Evolutionary conservation across 1,140 invertebrate genomes (phyloP).

Genomic region (Phymorhynchus buccinoides): DNA sequence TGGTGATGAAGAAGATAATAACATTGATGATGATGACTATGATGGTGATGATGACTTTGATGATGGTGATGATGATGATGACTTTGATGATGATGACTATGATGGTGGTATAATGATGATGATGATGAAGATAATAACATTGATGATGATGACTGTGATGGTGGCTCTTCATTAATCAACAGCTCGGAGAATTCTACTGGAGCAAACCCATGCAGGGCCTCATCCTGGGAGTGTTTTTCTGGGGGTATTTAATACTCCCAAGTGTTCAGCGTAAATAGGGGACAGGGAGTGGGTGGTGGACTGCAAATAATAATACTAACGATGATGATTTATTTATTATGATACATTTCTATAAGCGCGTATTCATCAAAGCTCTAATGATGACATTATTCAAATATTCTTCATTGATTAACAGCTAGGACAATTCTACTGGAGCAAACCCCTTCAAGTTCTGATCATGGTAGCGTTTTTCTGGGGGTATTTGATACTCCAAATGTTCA

Average conservation of each 20-base stretch:
- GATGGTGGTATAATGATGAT: no score
- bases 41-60: no score
- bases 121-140: no score
- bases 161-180: slow-evolving; percentile 35
- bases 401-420: neutral
- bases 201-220: slow-evolving; percentile 74
- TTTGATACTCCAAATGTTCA: slow-evolving; percentile 85
- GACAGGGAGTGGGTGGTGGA: no score
- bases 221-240: slow-evolving; percentile 87
- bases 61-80: no score
- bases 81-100: no score
- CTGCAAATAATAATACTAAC: no score
- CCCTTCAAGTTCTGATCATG: slow-evolving; percentile 77
- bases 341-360: neutral
- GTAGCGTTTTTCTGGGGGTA: slow-evolving; percentile 91
- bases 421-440: neutral
- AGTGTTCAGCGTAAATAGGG: no score
- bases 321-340: neutral
- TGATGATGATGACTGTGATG: no score
- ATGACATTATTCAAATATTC: neutral
- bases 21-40: no score
- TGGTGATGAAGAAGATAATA: no score
- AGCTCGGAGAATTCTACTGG: slow-evolving; percentile 52
- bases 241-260: no score
- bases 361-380: neutral